A percentile compares a stretch with the other conserved stretches of the same genome.
These are phyloP conservation scores for Labroides dimidiatus DNA, from an alignment of 2,797 vertebrate species.

Conservation along the genomic window DNA sequence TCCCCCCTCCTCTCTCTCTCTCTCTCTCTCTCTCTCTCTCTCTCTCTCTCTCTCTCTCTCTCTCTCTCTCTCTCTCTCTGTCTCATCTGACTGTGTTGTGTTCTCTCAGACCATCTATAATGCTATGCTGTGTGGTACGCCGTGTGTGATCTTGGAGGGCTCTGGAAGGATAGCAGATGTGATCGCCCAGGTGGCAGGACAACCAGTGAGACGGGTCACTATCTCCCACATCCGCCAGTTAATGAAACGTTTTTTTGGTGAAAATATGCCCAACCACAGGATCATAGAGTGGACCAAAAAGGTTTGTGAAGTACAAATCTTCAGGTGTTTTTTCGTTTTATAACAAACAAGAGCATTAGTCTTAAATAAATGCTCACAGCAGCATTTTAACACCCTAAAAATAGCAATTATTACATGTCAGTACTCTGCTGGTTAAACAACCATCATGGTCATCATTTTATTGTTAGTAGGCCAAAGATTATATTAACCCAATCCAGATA, in stretches of 20 bases:
- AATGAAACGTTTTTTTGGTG: conserved; percentile 85
- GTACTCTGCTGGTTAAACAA: too few species aligned
- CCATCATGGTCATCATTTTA: too few species aligned
- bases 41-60: neutral
- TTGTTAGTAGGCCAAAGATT: too few species aligned
- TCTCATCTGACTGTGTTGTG: conserved; percentile 24
- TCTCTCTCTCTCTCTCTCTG: neutral
- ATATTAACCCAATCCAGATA: too few species aligned
- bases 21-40: neutral
- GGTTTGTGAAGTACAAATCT: conserved; percentile 72
- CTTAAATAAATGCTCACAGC: too few species aligned
- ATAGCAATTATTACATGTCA: too few species aligned
- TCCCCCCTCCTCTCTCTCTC: neutral
- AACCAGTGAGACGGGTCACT: conserved; percentile 84
- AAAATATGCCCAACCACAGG: conserved; percentile 80
- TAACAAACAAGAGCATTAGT: too few species aligned
- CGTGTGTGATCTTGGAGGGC: conserved; percentile 94
- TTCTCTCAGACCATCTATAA: conserved; percentile 91
- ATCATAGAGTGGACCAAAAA: conserved; percentile 95
- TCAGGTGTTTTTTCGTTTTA: too few species aligned
- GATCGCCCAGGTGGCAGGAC: conserved; percentile 87
- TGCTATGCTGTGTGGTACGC: conserved; percentile 89
- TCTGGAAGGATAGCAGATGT: conserved; percentile 95
- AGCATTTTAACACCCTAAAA: too few species aligned
- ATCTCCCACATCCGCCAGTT: conserved; percentile 85